These are phyloP conservation scores for Rhimphoctona megacephalus DNA, from an alignment of 2,888 invertebrate genomes.

Conservation along the genomic window DNA sequence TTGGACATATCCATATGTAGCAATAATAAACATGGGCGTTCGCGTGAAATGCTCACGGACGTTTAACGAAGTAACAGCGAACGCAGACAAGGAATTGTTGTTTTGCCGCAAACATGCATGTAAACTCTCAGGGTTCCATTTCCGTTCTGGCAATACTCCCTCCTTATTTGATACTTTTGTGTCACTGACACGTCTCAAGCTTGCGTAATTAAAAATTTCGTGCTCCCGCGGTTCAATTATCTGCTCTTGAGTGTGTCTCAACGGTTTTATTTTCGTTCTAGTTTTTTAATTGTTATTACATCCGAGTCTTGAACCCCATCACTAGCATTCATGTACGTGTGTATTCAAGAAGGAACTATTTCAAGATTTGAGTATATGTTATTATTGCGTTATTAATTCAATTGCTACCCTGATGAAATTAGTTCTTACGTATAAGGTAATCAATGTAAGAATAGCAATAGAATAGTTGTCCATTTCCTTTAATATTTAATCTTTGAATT, in stretches of 20 bases:
- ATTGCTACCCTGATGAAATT: not conserved
- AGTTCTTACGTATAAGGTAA: not conserved
- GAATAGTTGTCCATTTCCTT: not conserved
- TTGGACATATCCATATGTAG: slow-evolving; percentile 34
- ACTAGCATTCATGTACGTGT: not conserved
- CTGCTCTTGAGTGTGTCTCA: not conserved
- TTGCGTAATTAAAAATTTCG: slow-evolving; percentile 22
- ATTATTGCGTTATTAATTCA: not conserved
- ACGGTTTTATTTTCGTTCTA: not conserved
- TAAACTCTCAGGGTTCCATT: slow-evolving; percentile 6
- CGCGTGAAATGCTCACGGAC: slow-evolving; percentile 45
- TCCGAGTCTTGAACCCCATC: not conserved
- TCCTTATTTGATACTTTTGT: slow-evolving; percentile 16
- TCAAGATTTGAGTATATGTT: not conserved
- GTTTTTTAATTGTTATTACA: not conserved
- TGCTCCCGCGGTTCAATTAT: slow-evolving; percentile 12
- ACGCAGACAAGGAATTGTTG: slow-evolving; percentile 25
- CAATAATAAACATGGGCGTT: slow-evolving; percentile 9
- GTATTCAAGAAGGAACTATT: not conserved
- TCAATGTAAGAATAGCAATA: not conserved
- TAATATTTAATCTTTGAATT: not conserved
- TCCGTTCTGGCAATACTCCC: slow-evolving; percentile 1
- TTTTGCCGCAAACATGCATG: not conserved
- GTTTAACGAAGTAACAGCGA: slow-evolving; percentile 36
- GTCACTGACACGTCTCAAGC: slow-evolving; percentile 11